Conservation (phyloP, 2,888 invertebrate genomes). For the Laothoe populi region DNA sequence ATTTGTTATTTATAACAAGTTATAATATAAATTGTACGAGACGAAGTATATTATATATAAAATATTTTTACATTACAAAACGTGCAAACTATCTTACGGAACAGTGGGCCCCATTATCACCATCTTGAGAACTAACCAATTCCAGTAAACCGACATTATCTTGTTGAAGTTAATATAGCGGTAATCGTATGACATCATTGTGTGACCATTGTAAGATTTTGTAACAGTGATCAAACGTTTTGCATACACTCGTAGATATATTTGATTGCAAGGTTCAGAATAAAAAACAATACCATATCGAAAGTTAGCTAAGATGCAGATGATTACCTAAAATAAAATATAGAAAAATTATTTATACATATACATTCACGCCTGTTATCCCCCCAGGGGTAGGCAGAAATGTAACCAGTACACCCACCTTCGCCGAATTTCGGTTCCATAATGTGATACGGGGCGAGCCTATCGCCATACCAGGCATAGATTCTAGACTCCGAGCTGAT, state of each 20-base stretch:
- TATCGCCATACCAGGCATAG: too few species aligned
- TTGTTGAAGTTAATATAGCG: constrained; percentile 18
- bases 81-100: background rate
- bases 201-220: constrained; percentile 11
- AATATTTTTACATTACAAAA: background rate
- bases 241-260: background rate
- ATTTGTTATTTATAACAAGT: background rate
- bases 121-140: constrained; percentile 19
- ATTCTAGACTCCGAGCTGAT: too few species aligned
- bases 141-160: constrained; percentile 28
- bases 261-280: background rate
- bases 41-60: too few species aligned
- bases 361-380: too few species aligned
- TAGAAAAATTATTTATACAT: too few species aligned
- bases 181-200: constrained; percentile 26
- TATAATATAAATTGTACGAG: background rate
- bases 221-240: background rate
- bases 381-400: too few species aligned
- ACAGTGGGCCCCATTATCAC: constrained; percentile 12
- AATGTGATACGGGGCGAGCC: too few species aligned
- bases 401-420: too few species aligned
- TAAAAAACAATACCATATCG: too few species aligned
- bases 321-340: too few species aligned
- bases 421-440: too few species aligned
- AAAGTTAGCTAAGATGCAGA: too few species aligned